Evolutionary conservation across 2,888 invertebrate species (phyloP).

Genomic region (Philopedon plagiatum): DNA sequence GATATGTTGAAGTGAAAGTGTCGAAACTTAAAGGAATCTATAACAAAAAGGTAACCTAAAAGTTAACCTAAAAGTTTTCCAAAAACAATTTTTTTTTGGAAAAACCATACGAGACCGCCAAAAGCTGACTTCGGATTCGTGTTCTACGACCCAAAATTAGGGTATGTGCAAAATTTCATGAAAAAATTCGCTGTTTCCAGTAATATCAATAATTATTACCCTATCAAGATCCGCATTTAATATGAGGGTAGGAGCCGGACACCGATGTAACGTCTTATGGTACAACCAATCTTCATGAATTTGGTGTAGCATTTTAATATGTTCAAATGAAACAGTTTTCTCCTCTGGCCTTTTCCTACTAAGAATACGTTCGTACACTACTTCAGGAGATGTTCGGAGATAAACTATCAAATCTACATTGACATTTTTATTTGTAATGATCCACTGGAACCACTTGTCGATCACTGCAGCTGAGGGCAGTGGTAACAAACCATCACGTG

Average conservation of each 20-base stretch:
- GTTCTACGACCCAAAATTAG: no score
- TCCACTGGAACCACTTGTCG: constrained; percentile 83
- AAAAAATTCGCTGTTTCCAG: no score
- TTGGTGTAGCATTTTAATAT: constrained; percentile 77
- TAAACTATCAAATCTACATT: constrained; percentile 85
- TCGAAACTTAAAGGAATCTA: no score
- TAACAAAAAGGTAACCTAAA: no score
- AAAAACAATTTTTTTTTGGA: no score
- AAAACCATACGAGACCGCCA: no score
- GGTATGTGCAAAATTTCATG: no score
- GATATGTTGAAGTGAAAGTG: no score
- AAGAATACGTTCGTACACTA: constrained; percentile 80
- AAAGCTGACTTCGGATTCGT: no score
- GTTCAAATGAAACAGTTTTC: constrained; percentile 78
- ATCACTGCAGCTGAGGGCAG: constrained; percentile 79
- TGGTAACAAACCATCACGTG: constrained; percentile 74
- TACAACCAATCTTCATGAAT: constrained; percentile 83
- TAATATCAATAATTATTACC: no score
- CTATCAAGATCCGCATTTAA: constrained; percentile 66
- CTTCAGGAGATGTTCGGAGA: constrained; percentile 80
- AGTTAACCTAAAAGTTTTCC: no score
- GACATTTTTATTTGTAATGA: constrained; percentile 75
- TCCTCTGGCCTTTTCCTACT: constrained; percentile 81
- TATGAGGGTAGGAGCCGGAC: constrained; percentile 76
- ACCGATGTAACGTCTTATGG: constrained; percentile 72